Evolutionary conservation across 2,113 vertebrate genomes (phyloP), one percentile per base, ranked within the genome.

Genomic region (Dolichotis patagonum): DNA sequence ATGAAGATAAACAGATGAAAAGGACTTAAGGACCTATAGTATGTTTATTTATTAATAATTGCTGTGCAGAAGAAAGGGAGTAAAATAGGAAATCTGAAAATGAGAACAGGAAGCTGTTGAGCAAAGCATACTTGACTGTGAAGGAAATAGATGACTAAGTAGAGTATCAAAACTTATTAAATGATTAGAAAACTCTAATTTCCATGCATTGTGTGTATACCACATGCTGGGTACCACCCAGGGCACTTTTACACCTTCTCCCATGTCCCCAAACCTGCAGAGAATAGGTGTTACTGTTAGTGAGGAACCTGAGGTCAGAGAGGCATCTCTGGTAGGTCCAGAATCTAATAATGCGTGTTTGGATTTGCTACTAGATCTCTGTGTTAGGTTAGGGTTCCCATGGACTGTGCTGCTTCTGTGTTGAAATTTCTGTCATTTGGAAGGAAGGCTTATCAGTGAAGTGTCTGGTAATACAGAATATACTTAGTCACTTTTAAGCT

Each of bases 41-140:
- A 54, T 13, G 49, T 88, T 58, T 95, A 46, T 92, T 58, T 94
- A 54, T 90, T 71, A 82, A 89, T 89, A 52, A 30, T 92, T 90
- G 20, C 22, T 84, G 32, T 75, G n/a, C 38, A 92, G 65, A 96
- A 71, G 19, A 75, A 30, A 58, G 63, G 56, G 38, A 91, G 52
- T 83, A 56, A 2, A 91, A 86, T 52, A 80, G 54, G 92, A 92
- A 90, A n/a, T 16, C 46, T 90, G 85, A 82, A 90, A 85, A 69
- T 17, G 6, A 10, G 28, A 41, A 78, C n/a, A 93, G 43, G 89
- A 80, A 83, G 65, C 35, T 88, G 16, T 85, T 81, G 71, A 85
- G 46, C 43, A 95, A 85, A 84, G 19, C 20, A 20, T 13, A 62
- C n/a, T 22, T 30, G 46, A 83, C 17, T 60, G 12, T 20, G 43